Evolutionary conservation across 2,113 vertebrate species (phyloP), one percentile per base, ranked within the genome.

Genomic region (Gobiocypris rarus): DNA sequence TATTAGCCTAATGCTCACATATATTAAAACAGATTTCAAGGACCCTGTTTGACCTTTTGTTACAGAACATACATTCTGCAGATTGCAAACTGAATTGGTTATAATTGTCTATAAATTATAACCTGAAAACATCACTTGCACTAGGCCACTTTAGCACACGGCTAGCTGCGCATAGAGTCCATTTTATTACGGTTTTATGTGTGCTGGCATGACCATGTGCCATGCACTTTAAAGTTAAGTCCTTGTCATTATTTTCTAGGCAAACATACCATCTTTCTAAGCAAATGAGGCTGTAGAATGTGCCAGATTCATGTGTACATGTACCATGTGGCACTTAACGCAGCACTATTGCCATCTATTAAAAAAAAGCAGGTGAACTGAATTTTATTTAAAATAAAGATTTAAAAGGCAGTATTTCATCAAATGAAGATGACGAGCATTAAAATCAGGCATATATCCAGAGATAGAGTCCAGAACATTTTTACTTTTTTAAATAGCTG

Each of bases 41-140:
- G 48, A 84, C 87, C 86, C 85, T 89, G 89, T 87, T 87, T 48
- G 50, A 83, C 88, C 83, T 54, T 22, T 34, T 84, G 26, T 70
- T 75, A 45, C 75, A 77, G 84, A 45, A 15, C 52, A 83, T 41
- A 63, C 81, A 50, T 31, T 0, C 2, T 75, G 82, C 71, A 74
- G 48, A 73, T 74, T 63, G 7, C 59, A 48, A 24, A 48, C 45
- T 13, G 5, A 52, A 5, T 52, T 54, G 52, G 52, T 54, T 8
- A 6, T 54, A 22, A 54, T 54, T 54, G 52, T 17, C 7, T 54
- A 3, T 13, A 11, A 26, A 26, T 9, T 50, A 28, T 26, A 0
- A 28, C 13, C 11, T 50, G n/a, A 15, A 74, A 69, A 19, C 65
- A 15, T 34, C 28, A 31, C 6, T 19, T 19, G 17, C 52, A 3